These are phyloP conservation scores for Megastigmus dorsalis DNA, from an alignment of 2,888 invertebrate genomes.

Conservation along the genomic window DNA sequence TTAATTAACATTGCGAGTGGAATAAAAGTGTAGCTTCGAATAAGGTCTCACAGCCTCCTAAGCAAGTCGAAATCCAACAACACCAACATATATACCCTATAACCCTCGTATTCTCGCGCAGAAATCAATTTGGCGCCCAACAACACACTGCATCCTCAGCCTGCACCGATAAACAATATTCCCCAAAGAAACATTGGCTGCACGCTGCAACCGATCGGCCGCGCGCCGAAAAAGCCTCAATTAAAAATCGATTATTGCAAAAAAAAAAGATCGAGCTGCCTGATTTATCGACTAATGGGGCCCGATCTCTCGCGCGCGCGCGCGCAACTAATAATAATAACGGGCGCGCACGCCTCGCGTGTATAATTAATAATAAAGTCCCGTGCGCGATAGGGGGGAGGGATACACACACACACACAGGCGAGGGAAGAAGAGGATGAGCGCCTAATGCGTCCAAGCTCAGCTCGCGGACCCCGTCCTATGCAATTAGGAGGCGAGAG, in stretches of 20 bases:
- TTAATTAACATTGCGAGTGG: too few species aligned
- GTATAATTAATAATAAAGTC: background rate
- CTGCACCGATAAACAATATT: background rate
- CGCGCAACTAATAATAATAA: background rate
- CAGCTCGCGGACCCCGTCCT: background rate
- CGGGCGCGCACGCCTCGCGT: background rate
- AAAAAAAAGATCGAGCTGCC: background rate
- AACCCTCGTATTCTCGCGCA: too few species aligned
- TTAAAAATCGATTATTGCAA: background rate
- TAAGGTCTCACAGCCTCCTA: too few species aligned
- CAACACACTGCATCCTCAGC: too few species aligned
- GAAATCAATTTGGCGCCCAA: too few species aligned
- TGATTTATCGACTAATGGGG: conserved; percentile 34
- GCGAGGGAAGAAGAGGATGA: too few species aligned
- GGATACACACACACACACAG: too few species aligned
- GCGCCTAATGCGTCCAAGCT: conserved; percentile 9
- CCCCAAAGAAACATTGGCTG: background rate
- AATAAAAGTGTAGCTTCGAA: too few species aligned
- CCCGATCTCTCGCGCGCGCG: background rate
- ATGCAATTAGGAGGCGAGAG: conserved; percentile 18
- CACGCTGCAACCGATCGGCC: background rate
- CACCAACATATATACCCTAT: too few species aligned
- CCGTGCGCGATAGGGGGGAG: background rate
- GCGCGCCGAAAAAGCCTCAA: background rate
- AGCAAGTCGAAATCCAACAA: too few species aligned